A percentile compares a stretch with the other conserved stretches of the same genome.
Conservation (phyloP, 2,113 vertebrate species). For the Sylvilagus bachmani region DNA sequence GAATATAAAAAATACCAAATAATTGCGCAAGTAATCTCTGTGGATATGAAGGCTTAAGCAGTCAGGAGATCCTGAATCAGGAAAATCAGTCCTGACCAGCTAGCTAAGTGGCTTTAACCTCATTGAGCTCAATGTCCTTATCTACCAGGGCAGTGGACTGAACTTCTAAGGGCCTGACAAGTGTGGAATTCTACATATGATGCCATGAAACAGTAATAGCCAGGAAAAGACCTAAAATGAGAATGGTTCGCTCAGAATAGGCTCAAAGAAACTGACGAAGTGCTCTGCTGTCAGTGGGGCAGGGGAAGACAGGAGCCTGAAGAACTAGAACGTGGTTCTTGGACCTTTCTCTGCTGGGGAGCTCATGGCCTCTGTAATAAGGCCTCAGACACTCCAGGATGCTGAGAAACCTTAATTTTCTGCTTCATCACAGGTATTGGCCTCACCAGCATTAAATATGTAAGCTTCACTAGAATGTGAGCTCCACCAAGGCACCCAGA, state of each 20-base stretch:
- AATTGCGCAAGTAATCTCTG: not conserved
- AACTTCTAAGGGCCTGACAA: not conserved
- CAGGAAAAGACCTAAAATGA: not conserved
- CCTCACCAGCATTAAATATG: not conserved
- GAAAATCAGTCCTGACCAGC: not conserved
- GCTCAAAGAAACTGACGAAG: not conserved
- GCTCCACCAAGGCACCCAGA: not conserved
- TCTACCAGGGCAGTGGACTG: not conserved
- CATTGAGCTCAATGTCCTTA: not conserved
- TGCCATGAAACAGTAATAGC: not conserved
- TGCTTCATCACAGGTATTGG: not conserved
- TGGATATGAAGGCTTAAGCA: not conserved
- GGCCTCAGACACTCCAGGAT: not conserved
- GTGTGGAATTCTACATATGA: not conserved
- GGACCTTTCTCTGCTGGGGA: not conserved
- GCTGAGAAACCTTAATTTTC: not conserved
- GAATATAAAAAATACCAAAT: not conserved
- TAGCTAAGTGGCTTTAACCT: not conserved
- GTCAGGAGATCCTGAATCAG: not conserved
- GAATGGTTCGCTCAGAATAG: not conserved
- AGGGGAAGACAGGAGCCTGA: not conserved
- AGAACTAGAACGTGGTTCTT: not conserved
- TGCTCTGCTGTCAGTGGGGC: not conserved
- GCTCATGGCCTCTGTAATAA: not conserved
- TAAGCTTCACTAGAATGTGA: not conserved